Evolutionary conservation across 2,797 vertebrate genomes (phyloP).

Genomic region (Sebastes iracundus): DNA sequence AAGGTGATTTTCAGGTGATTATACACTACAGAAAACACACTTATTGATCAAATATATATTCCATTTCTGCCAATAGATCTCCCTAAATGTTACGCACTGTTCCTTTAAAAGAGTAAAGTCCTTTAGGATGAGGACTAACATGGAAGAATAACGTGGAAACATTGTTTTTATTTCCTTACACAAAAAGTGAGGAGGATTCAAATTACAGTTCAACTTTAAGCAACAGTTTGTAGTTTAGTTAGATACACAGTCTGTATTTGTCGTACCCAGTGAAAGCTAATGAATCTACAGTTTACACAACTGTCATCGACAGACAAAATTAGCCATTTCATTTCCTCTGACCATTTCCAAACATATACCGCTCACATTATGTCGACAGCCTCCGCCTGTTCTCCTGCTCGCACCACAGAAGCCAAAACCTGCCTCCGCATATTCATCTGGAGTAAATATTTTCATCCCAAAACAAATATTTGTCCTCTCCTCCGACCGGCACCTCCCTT

Average conservation of each 20-base stretch:
- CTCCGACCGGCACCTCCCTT: slow-evolving; percentile 6
- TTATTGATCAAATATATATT: neutral
- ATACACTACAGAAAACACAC: neutral
- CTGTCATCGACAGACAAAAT: slow-evolving; percentile 47
- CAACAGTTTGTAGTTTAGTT: neutral
- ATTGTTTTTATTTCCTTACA: neutral
- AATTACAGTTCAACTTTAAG: neutral
- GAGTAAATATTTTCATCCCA: slow-evolving; percentile 61
- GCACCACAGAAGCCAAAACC: slow-evolving; percentile 28
- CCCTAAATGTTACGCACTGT: neutral
- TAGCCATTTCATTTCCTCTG: slow-evolving; percentile 49
- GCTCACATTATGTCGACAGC: slow-evolving; percentile 27
- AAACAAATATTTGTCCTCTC: slow-evolving; percentile 61
- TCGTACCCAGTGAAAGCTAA: neutral
- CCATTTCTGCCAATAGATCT: neutral
- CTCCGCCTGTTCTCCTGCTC: slow-evolving; percentile 32
- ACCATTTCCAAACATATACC: slow-evolving; percentile 25
- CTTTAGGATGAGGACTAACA: neutral
- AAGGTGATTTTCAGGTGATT: neutral
- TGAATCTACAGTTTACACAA: slow-evolving; percentile 40
- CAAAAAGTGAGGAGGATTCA: neutral
- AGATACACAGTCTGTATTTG: neutral
- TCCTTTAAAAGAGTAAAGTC: neutral
- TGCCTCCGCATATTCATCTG: slow-evolving; percentile 37
- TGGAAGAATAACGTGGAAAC: neutral